Conservation (phyloP, 2,113 vertebrate genomes). For the Alces alces region DNA sequence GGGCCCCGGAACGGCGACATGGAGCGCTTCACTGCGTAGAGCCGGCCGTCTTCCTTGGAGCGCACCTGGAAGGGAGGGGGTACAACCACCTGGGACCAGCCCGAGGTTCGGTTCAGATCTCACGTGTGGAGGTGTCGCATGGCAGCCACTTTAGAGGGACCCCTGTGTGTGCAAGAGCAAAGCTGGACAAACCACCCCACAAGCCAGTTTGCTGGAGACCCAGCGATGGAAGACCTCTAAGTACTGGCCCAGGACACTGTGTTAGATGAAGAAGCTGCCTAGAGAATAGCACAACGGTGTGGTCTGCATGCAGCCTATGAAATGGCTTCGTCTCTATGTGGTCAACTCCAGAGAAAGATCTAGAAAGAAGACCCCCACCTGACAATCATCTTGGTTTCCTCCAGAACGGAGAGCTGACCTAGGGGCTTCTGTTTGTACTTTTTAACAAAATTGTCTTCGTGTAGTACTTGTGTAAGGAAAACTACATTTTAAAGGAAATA, state of each 20-base stretch:
- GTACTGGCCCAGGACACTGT: too few species aligned
- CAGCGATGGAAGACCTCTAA: not conserved
- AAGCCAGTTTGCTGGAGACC: not conserved
- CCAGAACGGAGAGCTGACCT: not conserved
- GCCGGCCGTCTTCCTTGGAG: slow-evolving; percentile 81
- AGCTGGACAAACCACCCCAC: not conserved
- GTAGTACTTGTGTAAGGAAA: not conserved
- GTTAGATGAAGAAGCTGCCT: not conserved
- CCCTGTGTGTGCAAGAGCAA: not conserved
- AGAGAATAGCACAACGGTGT: not conserved
- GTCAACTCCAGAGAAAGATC: not conserved
- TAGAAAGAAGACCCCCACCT: not conserved
- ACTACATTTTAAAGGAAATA: not conserved
- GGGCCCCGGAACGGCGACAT: slow-evolving; percentile 87
- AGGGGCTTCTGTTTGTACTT: not conserved
- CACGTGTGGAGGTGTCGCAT: rapidly evolving
- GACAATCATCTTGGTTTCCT: not conserved
- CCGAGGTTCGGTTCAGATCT: not conserved
- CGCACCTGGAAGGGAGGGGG: slow-evolving; percentile 80
- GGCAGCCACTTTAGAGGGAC: not conserved
- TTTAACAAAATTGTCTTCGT: not conserved
- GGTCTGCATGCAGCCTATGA: too few species aligned
- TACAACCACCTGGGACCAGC: not conserved
- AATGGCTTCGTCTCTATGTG: not conserved
- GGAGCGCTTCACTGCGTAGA: slow-evolving; percentile 91